These are phyloP conservation scores for Probosciger aterrimus DNA, from an alignment of 2,113 vertebrate genomes.

Conservation along the genomic window DNA sequence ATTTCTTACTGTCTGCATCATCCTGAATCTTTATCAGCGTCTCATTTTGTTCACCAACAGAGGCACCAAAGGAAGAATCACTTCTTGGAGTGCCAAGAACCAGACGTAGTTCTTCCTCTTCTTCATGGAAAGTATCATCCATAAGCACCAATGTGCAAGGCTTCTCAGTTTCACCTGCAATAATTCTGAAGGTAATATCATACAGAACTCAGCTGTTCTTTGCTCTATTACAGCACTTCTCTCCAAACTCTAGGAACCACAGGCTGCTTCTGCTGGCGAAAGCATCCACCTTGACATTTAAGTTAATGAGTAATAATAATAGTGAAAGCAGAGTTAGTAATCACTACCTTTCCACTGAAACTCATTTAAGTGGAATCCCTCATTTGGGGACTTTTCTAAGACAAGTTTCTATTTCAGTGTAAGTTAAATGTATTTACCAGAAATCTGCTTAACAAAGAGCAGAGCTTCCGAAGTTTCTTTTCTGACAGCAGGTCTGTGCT, in stretches of 20 bases:
- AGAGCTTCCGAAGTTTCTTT: neutral
- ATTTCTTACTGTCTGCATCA: slow-evolving; percentile 85
- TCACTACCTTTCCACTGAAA: neutral
- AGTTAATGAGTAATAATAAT: neutral
- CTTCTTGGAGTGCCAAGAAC: slow-evolving; percentile 89
- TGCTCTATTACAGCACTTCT: neutral
- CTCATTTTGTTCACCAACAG: slow-evolving; percentile 87
- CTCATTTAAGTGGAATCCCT: neutral
- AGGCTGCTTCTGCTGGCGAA: neutral
- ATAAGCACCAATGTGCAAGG: slow-evolving; percentile 80
- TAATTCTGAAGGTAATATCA: slow-evolving; percentile 14
- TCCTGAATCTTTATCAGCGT: slow-evolving; percentile 89
- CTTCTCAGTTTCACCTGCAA: slow-evolving; percentile 89
- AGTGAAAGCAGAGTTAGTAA: neutral
- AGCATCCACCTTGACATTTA: neutral
- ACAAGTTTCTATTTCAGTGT: neutral
- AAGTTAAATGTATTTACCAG: neutral
- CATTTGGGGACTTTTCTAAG: neutral
- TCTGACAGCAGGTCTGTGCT: neutral
- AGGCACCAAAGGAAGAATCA: slow-evolving; percentile 87
- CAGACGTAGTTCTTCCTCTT: slow-evolving; percentile 87
- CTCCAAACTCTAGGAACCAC: neutral
- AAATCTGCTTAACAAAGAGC: neutral
- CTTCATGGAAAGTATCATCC: slow-evolving; percentile 86
- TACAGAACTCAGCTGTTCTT: neutral